These are phyloP conservation scores for Herpailurus yagouaroundi DNA, from an alignment of 2,113 vertebrate species.

Conservation along the genomic window DNA sequence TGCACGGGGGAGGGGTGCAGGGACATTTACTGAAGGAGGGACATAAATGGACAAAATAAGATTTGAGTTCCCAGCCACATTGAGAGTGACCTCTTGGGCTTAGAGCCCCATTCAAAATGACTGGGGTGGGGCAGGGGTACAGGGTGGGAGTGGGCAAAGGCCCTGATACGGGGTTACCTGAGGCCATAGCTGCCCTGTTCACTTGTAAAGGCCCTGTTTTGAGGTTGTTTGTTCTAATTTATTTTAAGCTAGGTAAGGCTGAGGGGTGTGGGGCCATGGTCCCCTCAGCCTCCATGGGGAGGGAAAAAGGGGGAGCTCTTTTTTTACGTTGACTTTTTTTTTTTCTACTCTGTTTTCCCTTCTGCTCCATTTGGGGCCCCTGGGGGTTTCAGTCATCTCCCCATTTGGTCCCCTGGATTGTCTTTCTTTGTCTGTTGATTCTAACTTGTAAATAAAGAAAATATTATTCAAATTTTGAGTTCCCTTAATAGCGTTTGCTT, in stretches of 20 bases:
- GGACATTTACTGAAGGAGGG: constrained; percentile 44
- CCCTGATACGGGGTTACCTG: background rate
- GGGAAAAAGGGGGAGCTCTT: constrained; percentile 62
- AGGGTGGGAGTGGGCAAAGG: constrained; percentile 43
- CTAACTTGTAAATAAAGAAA: constrained; percentile 88
- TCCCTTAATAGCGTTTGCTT: background rate
- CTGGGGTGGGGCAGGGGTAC: background rate
- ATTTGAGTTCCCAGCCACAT: background rate
- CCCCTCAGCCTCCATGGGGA: constrained; percentile 55
- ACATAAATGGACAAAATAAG: constrained; percentile 25
- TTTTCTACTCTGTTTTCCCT: constrained; percentile 73
- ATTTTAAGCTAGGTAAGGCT: constrained; percentile 77
- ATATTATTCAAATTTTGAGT: constrained; percentile 78
- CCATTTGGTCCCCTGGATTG: constrained; percentile 57
- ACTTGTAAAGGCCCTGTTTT: constrained; percentile 69
- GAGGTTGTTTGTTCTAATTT: constrained; percentile 79
- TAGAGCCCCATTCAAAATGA: constrained; percentile 11
- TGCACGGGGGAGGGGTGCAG: constrained; percentile 61
- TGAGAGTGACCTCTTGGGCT: constrained; percentile 34
- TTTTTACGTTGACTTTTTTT: constrained; percentile 81
- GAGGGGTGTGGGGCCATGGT: background rate
- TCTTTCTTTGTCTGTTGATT: constrained; percentile 77
- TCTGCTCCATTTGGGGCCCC: constrained; percentile 53
- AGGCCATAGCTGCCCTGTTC: constrained; percentile 59
- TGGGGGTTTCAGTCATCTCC: constrained; percentile 70